Conservation (phyloP, 2,113 vertebrate species). For the Zosterops pallidus region DNA sequence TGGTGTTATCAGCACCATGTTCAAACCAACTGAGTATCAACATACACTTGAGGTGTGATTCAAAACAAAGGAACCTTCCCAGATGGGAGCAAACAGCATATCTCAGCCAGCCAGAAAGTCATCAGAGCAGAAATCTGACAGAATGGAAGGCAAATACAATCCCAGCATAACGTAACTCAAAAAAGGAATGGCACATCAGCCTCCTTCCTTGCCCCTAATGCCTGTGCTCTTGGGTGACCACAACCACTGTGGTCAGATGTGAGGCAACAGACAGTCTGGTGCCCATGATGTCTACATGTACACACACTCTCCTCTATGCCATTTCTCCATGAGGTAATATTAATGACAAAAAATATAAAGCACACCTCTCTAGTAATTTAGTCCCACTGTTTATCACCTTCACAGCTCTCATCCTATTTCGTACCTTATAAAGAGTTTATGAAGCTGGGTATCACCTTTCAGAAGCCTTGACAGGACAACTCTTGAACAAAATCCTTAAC, state of each 20-base stretch:
- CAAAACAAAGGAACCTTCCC: background rate
- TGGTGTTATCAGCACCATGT: background rate
- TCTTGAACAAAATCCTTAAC: background rate
- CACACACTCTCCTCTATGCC: background rate
- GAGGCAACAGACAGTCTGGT: background rate
- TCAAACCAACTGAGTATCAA: background rate
- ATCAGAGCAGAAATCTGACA: background rate
- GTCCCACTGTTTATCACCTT: background rate
- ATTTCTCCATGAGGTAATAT: background rate
- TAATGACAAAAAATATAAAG: background rate
- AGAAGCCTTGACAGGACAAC: background rate
- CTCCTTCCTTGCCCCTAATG: background rate
- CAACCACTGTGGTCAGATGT: background rate
- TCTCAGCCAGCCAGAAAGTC: background rate
- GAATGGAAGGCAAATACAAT: background rate
- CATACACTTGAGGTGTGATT: background rate
- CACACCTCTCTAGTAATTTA: background rate
- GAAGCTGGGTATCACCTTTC: background rate
- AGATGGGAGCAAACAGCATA: background rate
- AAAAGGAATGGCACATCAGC: background rate
- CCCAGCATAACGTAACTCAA: background rate
- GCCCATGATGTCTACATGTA: fast-evolving
- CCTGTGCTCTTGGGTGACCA: background rate
- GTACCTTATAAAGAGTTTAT: background rate
- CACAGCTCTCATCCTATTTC: background rate